Evolutionary conservation across 64 coral and sea anemone genomes (phyloP), one percentile per base, ranked within the genome.

Genomic region (Pachyseris speciosa): DNA sequence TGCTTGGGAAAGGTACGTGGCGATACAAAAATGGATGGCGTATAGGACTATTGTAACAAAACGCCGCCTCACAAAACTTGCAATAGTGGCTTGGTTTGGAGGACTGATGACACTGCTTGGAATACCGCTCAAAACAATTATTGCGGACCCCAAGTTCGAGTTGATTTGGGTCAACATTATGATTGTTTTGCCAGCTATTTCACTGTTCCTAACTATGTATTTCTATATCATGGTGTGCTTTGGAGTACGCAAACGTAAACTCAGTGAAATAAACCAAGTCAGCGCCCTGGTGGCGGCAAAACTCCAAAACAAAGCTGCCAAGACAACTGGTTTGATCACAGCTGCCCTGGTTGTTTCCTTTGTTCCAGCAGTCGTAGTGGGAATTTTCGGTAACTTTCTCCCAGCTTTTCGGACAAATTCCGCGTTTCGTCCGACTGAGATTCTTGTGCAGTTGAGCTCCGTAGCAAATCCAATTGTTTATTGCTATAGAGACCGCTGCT

Each of bases 1-100:
- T 77, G 73, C 73, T 28, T 77, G 73, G 73, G 73, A 77, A 15
- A 77, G 73, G 73, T 77, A 51, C 29, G 73, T 51, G 73, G 73
- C 44, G 1, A 4, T 77, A 8, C 25, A 17, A 33, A 77, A 52
- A 33, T 77, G 73, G 73, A 77, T 17, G 44, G 73, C 50, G 44
- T 77, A 77, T 15, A 77, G 52, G 26, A 11, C 30, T 17, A 77
- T 77, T 30, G 25, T 51, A 26, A 53, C 73, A 29, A 77, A 51
- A 32, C 2, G 28, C 24, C 73, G 73, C 15, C 73, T 77, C 17
- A 51, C 31, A 50, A 51, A 6, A 2, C 11, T 77, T 3, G 11
- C 73, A 32, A 52, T 51, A 50, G 7, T 7, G 5, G 26, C 25
- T 9, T 77, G 73, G 73, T 15, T 44, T 0, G 9, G 10, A 5